Evolutionary conservation across 2,113 vertebrate genomes (phyloP).

Genomic region (Triplophysa dalaica): DNA sequence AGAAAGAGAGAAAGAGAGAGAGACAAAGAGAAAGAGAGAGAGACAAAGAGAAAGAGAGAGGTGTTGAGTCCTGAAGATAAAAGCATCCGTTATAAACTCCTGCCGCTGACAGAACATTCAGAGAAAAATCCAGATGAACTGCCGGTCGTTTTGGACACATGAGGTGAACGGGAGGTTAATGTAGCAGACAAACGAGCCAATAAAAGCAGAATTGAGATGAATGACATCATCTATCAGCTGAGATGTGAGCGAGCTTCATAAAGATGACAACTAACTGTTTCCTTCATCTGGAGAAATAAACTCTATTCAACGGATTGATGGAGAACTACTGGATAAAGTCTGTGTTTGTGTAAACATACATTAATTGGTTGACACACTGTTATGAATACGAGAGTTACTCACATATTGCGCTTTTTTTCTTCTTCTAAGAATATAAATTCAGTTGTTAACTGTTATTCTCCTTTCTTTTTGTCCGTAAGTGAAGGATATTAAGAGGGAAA

Average conservation of each 20-base stretch:
- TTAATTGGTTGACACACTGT: conserved; percentile 88
- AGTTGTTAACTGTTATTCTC: too few species aligned
- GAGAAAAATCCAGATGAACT: conserved; percentile 43
- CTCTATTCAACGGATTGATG: background rate
- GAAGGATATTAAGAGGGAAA: too few species aligned
- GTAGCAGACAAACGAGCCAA: conserved; percentile 58
- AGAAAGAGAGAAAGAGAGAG: background rate
- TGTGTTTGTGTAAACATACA: conserved; percentile 78
- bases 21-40: too few species aligned
- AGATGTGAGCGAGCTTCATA: background rate
- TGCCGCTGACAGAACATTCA: conserved; percentile 1
- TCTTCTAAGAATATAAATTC: conserved; percentile 81
- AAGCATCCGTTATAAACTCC: conserved; percentile 34
- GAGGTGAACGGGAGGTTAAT: conserved; percentile 60
- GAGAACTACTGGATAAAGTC: conserved; percentile 17
- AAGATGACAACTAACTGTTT: too few species aligned
- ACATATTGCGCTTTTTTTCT: conserved; percentile 49
- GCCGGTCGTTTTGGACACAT: conserved; percentile 40
- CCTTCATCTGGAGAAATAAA: background rate
- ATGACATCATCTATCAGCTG: conserved; percentile 39
- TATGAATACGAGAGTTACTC: conserved; percentile 82
- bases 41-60: background rate
- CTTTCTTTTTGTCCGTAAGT: too few species aligned
- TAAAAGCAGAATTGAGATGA: conserved; percentile 56
- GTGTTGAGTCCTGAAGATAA: conserved; percentile 25